Evolutionary conservation across 2,797 vertebrate species (phyloP).

Genomic region (Ptychobarbus kaznakovi): DNA sequence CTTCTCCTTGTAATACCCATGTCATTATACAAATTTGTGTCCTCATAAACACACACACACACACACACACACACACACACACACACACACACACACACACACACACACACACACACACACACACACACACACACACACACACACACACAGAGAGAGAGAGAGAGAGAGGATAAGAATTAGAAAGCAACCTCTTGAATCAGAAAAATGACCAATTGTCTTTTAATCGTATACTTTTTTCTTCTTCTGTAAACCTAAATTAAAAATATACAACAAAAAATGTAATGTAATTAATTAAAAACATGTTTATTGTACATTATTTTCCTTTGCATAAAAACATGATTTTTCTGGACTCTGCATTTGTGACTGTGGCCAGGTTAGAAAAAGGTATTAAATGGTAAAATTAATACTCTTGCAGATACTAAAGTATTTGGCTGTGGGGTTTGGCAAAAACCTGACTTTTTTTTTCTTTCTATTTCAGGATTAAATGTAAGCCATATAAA

Average conservation of each 20-base stretch:
- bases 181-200: background rate
- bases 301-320: background rate
- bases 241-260: background rate
- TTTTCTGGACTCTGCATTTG: background rate
- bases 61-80: too few species aligned
- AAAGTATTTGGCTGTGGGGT: background rate
- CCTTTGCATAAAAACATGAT: background rate
- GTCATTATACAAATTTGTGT: too few species aligned
- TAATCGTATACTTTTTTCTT: background rate
- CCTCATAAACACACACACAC: too few species aligned
- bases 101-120: too few species aligned
- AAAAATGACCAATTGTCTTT: background rate
- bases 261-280: constrained; percentile 14
- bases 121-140: too few species aligned
- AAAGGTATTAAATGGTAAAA: background rate
- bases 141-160: too few species aligned
- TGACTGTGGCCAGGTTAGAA: background rate
- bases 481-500: background rate
- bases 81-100: background rate
- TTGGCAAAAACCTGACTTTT: background rate
- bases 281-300: background rate
- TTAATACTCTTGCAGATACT: background rate
- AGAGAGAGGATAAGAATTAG: background rate
- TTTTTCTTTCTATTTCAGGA: background rate
- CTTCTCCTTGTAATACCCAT: too few species aligned